Evolutionary conservation across 2,888 invertebrate species (phyloP).

Genomic region (Nemotelus nigrinus): DNA sequence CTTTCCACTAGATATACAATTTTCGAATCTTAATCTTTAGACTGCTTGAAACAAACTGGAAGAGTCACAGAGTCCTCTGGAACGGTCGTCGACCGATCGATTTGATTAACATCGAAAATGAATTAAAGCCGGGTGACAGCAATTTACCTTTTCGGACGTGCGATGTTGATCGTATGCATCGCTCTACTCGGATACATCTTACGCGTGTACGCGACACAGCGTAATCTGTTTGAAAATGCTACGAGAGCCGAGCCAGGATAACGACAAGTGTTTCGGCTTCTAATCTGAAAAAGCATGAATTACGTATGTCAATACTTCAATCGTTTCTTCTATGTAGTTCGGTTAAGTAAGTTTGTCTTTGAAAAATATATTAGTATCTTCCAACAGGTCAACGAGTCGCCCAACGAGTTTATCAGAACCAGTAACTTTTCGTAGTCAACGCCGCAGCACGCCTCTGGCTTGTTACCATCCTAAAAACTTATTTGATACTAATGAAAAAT

Average conservation of each 20-base stretch:
- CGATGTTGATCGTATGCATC: background rate
- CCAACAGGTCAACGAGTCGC: too few species aligned
- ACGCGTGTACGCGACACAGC: background rate
- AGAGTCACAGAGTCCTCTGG: background rate
- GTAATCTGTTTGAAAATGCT: constrained; percentile 3
- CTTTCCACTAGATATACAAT: background rate
- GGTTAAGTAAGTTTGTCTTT: too few species aligned
- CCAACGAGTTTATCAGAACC: too few species aligned
- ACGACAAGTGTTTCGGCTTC: background rate
- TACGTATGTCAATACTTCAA: too few species aligned
- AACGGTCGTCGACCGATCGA: constrained; percentile 30
- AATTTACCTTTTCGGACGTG: constrained; percentile 12
- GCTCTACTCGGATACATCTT: background rate
- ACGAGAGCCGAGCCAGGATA: constrained; percentile 18
- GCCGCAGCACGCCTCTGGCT: too few species aligned
- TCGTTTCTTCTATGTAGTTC: too few species aligned
- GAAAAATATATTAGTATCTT: too few species aligned
- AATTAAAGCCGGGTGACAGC: constrained; percentile 44
- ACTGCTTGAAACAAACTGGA: constrained; percentile 12
- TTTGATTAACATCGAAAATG: constrained; percentile 48
- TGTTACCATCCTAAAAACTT: too few species aligned
- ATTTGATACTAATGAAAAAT: too few species aligned
- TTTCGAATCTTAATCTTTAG: background rate
- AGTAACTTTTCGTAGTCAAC: too few species aligned
- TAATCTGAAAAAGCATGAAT: too few species aligned